Conservation (phyloP, 2,797 vertebrate species). For the Dendrocincla fuliginosa region DNA sequence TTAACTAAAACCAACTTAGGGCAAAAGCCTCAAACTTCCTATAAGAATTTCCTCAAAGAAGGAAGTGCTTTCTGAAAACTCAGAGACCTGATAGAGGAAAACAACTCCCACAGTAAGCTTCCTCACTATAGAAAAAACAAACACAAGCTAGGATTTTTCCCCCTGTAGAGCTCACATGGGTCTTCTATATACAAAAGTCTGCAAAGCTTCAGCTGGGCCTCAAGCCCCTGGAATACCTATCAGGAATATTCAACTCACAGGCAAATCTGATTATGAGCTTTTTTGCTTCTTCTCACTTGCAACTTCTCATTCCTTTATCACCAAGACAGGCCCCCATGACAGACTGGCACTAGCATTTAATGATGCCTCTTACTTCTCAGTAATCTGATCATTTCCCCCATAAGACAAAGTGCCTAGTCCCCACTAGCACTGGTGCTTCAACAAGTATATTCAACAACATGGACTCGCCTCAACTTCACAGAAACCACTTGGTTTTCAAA, state of each 20-base stretch:
- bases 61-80: not conserved
- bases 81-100: not conserved
- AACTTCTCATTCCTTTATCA: not conserved
- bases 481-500: constrained; percentile 24
- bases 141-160: not conserved
- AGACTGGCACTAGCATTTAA: not conserved
- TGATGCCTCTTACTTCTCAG: not conserved
- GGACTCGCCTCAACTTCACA: constrained; percentile 53
- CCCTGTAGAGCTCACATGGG: rapidly evolving
- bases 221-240: not conserved
- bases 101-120: not conserved
- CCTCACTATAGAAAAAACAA: not conserved
- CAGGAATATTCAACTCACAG: not conserved
- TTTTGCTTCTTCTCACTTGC: not conserved
- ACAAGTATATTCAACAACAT: not conserved
- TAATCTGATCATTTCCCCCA: rapidly evolving
- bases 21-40: not conserved
- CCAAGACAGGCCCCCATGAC: not conserved
- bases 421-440: not conserved
- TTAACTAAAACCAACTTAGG: not conserved
- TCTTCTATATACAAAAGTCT: not conserved
- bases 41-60: not conserved
- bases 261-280: not conserved
- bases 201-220: not conserved
- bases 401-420: not conserved